Conservation (phyloP, 2,113 vertebrate genomes). For the Ceyx cyanopectus region DNA sequence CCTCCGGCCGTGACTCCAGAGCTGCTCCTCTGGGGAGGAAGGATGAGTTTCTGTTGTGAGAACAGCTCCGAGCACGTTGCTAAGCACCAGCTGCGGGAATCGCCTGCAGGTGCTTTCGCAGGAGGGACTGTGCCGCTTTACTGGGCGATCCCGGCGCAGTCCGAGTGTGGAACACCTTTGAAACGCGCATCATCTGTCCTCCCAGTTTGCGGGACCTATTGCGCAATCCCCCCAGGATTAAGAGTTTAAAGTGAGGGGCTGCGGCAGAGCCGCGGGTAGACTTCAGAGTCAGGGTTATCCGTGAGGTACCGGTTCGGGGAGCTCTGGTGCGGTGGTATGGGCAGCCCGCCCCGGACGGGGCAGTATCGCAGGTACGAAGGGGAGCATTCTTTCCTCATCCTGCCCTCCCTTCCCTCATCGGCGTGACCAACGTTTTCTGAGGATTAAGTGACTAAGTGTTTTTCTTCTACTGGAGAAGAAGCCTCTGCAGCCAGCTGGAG, state of each 20-base stretch:
- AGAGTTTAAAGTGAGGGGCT: constrained; percentile 8
- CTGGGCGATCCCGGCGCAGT: background rate
- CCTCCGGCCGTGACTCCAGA: background rate
- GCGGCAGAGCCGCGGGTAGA: background rate
- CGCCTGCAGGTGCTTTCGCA: background rate
- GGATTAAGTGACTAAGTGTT: background rate
- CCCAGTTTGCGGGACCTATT: background rate
- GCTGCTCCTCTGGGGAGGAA: background rate
- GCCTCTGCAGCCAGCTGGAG: background rate
- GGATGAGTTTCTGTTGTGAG: background rate
- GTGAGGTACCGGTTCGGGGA: background rate
- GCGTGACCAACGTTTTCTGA: background rate
- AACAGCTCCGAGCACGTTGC: constrained; percentile 35
- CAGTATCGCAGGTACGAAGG: background rate
- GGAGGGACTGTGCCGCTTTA: background rate
- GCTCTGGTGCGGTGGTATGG: background rate
- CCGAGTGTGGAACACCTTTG: background rate
- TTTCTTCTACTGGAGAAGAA: background rate
- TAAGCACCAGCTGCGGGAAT: constrained; percentile 38
- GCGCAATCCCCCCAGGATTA: background rate
- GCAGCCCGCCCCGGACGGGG: background rate
- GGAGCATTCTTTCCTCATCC: background rate
- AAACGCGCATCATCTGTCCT: background rate
- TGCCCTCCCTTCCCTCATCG: background rate
- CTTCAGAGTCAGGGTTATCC: background rate